These are phyloP conservation scores for Craniophora ligustri DNA, from an alignment of 2,888 invertebrate species.

Conservation along the genomic window DNA sequence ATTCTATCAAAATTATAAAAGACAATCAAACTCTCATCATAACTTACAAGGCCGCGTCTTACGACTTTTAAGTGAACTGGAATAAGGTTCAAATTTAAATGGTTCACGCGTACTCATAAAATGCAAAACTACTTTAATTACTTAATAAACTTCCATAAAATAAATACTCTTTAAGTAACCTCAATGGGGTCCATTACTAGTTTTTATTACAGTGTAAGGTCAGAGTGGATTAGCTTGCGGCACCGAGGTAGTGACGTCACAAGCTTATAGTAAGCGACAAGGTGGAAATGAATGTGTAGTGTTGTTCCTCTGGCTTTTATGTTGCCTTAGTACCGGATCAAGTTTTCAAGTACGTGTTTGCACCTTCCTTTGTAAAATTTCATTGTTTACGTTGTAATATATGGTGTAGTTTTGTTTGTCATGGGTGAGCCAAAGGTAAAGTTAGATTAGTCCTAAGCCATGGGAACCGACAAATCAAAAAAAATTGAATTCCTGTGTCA, in stretches of 20 bases:
- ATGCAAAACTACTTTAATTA: constrained; percentile 19
- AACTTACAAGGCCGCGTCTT: too few relatives aligned
- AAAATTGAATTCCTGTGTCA: background rate
- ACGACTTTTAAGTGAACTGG: too few relatives aligned
- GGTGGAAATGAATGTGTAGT: constrained; percentile 45
- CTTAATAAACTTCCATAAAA: constrained; percentile 52
- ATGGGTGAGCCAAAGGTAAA: background rate
- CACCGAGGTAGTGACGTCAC: constrained; percentile 42
- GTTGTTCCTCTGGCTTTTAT: constrained; percentile 30
- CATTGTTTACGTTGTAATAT: constrained; percentile 15
- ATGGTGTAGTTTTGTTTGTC: background rate
- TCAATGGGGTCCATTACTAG: constrained; percentile 40
- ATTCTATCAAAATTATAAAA: too few relatives aligned
- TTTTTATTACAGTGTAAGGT: constrained; percentile 45
- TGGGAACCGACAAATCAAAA: too few relatives aligned
- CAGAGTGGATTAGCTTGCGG: constrained; percentile 37
- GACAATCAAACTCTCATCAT: too few relatives aligned
- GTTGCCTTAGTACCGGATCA: constrained; percentile 37
- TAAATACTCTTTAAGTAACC: constrained; percentile 39
- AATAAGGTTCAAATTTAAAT: background rate
- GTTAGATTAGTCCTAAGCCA: background rate
- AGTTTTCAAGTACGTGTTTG: constrained; percentile 29
- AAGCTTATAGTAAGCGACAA: constrained; percentile 50
- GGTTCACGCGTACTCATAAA: background rate
- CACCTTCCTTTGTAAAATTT: constrained; percentile 25